These are phyloP conservation scores for Rallus limicola DNA, from an alignment of 2,113 vertebrate species.

Conservation along the genomic window DNA sequence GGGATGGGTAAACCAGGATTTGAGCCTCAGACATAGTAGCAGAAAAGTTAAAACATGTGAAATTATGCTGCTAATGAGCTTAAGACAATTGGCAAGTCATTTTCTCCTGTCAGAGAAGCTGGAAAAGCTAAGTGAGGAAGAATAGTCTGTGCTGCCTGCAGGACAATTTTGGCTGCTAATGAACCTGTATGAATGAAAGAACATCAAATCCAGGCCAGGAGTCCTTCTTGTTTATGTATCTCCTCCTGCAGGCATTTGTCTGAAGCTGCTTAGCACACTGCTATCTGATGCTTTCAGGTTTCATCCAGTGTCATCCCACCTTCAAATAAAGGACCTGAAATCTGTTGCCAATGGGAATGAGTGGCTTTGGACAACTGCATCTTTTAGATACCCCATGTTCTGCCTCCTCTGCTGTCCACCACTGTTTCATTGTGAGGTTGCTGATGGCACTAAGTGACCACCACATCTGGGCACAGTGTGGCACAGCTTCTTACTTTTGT, in stretches of 20 bases:
- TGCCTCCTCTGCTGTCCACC: background rate
- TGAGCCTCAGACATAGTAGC: background rate
- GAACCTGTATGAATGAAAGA: background rate
- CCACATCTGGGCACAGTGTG: accelerated
- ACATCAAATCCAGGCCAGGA: background rate
- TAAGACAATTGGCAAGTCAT: constrained; percentile 13
- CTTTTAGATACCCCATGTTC: background rate
- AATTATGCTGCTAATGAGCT: constrained; percentile 22
- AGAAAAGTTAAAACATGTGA: background rate
- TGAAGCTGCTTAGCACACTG: background rate
- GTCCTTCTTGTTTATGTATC: background rate
- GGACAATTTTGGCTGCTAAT: background rate
- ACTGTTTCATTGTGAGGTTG: background rate
- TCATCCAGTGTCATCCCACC: background rate
- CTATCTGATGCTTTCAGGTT: background rate
- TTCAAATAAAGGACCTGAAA: background rate
- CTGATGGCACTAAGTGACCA: background rate
- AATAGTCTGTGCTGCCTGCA: background rate
- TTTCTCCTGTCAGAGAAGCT: background rate
- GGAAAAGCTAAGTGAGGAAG: background rate
- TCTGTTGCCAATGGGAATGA: background rate
- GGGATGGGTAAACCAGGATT: background rate
- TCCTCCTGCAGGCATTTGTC: background rate
- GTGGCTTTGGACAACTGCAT: background rate
- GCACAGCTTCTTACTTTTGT: background rate